A percentile compares a stretch with the other conserved stretches of the same genome.
phyloP scores from a whole-genome alignment of 2,797 vertebrate species.

The Sphaeramia orbicularis region DNA sequence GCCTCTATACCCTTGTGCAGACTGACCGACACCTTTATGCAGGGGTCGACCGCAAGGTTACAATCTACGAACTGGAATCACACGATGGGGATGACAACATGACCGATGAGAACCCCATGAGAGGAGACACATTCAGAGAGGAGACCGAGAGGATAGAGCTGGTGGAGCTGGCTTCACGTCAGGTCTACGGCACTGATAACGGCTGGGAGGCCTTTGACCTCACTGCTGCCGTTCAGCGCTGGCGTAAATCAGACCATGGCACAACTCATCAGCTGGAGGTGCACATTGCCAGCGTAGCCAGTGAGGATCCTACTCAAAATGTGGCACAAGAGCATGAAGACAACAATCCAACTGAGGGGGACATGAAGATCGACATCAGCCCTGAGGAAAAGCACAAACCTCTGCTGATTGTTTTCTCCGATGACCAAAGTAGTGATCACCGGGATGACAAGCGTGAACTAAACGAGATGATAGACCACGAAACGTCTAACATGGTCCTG shows the following conservation, averaged over 20 bases:
- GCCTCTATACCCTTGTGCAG: conserved; percentile 94
- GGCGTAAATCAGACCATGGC: conserved; percentile 86
- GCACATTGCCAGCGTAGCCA: conserved; percentile 88
- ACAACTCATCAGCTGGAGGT: conserved; percentile 92
- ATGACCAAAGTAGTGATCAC: conserved; percentile 92
- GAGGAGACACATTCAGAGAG: conserved; percentile 44
- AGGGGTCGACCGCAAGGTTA: conserved; percentile 92
- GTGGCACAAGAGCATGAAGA: conserved; percentile 47
- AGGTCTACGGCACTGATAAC: conserved; percentile 90
- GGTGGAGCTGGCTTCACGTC: conserved; percentile 88
- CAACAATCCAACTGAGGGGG: conserved; percentile 68
- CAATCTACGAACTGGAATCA: conserved; percentile 88
- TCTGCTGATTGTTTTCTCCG: conserved; percentile 94
- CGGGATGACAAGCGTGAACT: conserved; percentile 92
- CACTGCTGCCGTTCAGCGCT: conserved; percentile 88
- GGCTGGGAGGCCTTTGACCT: conserved; percentile 97
- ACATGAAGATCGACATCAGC: conserved; percentile 91
- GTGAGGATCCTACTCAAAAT: conserved; percentile 41
- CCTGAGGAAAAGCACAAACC: conserved; percentile 92
- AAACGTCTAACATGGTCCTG: conserved; percentile 82
- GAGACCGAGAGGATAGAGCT: conserved; percentile 63
- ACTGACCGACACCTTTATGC: conserved; percentile 89
- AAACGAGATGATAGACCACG: conserved; percentile 94
- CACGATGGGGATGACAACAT: conserved; percentile 49
- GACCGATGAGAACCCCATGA: conserved; percentile 28